Conservation (phyloP, 2,888 invertebrate genomes). For the Marronus borbonicus region DNA sequence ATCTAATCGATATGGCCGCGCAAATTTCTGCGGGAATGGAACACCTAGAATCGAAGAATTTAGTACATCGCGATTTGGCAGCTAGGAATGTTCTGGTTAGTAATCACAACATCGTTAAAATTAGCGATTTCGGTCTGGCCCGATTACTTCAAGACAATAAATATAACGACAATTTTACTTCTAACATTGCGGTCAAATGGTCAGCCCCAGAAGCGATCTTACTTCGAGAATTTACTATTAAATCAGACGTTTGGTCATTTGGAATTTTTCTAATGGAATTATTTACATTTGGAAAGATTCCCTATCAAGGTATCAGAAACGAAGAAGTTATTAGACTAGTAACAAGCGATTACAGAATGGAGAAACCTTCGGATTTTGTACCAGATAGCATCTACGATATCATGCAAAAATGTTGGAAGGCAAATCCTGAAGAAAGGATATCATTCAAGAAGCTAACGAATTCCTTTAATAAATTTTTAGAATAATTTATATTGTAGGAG, state of each 20-base stretch:
- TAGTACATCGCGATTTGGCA: conserved; percentile 96
- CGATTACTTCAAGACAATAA: conserved; percentile 98
- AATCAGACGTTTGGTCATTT: conserved; percentile 99
- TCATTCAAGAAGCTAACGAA: conserved; percentile 98
- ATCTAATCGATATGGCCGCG: conserved; percentile 95
- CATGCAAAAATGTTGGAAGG: conserved; percentile 97
- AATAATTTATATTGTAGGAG: background rate
- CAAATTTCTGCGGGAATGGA: conserved; percentile 97
- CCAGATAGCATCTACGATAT: conserved; percentile 96
- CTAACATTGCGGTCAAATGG: conserved; percentile 99
- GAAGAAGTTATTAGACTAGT: conserved; percentile 97
- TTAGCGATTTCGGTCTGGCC: conserved; percentile 97
- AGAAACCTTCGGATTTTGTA: conserved; percentile 91
- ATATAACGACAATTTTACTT: conserved; percentile 96
- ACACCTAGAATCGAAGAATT: conserved; percentile 91
- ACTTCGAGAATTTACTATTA: conserved; percentile 96
- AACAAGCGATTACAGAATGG: conserved; percentile 97
- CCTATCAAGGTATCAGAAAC: conserved; percentile 98
- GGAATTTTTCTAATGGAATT: conserved; percentile 96
- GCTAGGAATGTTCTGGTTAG: conserved; percentile 96
- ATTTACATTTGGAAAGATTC: conserved; percentile 97
- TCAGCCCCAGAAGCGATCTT: conserved; percentile 97
- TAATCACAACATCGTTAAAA: conserved; percentile 78
- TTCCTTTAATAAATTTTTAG: conserved; percentile 92
- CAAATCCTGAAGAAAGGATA: conserved; percentile 93